Evolutionary conservation across 2,888 invertebrate genomes (phyloP).

Genomic region (Drosophila anceps): DNA sequence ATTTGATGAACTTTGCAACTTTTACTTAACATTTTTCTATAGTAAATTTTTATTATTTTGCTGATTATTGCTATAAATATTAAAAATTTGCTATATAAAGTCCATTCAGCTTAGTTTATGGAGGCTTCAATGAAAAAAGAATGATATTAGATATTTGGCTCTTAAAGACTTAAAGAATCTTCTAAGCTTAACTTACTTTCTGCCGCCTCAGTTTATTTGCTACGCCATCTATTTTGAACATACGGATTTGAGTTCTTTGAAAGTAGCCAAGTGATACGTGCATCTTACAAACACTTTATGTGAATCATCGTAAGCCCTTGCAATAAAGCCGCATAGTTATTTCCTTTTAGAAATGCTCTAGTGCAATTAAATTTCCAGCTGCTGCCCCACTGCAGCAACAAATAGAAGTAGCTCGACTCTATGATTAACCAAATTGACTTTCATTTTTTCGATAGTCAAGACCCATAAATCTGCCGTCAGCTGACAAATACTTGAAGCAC

Average conservation of each 20-base stretch:
- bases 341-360: neutral
- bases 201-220: too few relatives aligned
- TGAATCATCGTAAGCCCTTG: neutral
- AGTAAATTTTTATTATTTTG: too few relatives aligned
- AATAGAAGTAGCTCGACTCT: neutral
- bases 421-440: constrained; percentile 19
- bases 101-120: too few relatives aligned
- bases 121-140: too few relatives aligned
- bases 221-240: too few relatives aligned
- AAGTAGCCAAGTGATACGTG: neutral
- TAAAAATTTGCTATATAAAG: too few relatives aligned
- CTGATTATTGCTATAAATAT: too few relatives aligned
- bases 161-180: too few relatives aligned
- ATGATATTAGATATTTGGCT: too few relatives aligned
- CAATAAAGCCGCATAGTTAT: neutral
- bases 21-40: too few relatives aligned
- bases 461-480: constrained; percentile 18
- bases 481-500: constrained; percentile 13
- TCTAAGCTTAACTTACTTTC: too few relatives aligned
- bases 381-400: neutral
- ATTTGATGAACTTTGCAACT: too few relatives aligned
- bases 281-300: neutral
- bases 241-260: neutral
- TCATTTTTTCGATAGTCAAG: constrained; percentile 15
- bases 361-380: neutral